Percentiles rank a stretch among this genome's conserved stretches.
Evolutionary conservation across 2,113 vertebrate genomes (phyloP).

Genomic region (Myrmophylax atrothorax): DNA sequence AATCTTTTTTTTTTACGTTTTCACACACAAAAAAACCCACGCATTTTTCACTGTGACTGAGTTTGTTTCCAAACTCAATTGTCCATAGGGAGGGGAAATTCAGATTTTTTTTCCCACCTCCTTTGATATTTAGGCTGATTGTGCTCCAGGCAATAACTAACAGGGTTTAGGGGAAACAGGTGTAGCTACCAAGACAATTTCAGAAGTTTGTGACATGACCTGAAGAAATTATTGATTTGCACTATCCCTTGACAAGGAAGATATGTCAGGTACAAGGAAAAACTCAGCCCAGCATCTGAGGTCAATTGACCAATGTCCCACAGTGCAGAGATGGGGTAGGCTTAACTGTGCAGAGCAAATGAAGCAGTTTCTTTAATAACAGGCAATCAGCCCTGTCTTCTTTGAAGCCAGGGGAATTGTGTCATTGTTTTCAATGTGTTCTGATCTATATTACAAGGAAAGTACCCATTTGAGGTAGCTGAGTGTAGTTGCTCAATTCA

Average conservation of each 20-base stretch:
- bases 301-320: not conserved
- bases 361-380: not conserved
- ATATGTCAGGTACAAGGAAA: not conserved
- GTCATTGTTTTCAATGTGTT: not conserved
- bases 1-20: not conserved
- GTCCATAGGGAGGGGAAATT: not conserved
- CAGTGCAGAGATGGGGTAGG: not conserved
- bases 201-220: not conserved
- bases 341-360: not conserved
- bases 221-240: not conserved
- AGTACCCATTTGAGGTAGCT: not conserved
- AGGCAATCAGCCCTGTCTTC: not conserved
- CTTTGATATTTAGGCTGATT: not conserved
- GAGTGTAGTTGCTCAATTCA: not conserved
- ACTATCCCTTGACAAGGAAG: not conserved
- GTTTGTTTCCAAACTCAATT: not conserved
- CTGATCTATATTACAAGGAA: not conserved
- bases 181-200: not conserved
- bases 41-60: not conserved
- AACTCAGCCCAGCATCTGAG: not conserved
- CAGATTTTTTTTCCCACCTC: not conserved
- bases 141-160: not conserved
- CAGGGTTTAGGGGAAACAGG: not conserved
- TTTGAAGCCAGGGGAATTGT: not conserved
- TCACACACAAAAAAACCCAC: not conserved